These are phyloP conservation scores for Sylvicola cinctus DNA, from an alignment of 2,888 invertebrate genomes.

Conservation along the genomic window DNA sequence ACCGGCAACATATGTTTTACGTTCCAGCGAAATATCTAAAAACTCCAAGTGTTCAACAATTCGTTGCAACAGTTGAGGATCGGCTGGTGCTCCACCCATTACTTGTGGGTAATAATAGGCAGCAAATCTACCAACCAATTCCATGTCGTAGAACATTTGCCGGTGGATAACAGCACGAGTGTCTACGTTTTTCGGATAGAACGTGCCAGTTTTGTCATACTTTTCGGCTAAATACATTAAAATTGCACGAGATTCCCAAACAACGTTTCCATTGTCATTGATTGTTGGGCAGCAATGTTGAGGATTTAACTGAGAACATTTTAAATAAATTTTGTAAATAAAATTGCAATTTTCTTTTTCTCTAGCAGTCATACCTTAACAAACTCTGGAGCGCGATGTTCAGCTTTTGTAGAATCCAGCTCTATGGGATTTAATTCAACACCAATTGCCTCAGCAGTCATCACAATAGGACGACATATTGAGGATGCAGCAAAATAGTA, in stretches of 20 bases:
- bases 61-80: too few relatives aligned
- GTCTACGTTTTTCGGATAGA: slow-evolving; percentile 57
- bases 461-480: slow-evolving; percentile 41
- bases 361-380: slow-evolving; percentile 35
- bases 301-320: slow-evolving; percentile 44
- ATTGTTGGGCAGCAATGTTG: slow-evolving; percentile 71
- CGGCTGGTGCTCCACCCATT: too few relatives aligned
- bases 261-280: slow-evolving; percentile 56
- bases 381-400: slow-evolving; percentile 49
- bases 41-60: too few relatives aligned
- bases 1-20: too few relatives aligned
- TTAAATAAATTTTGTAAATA: too few relatives aligned
- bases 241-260: slow-evolving; percentile 77
- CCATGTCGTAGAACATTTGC: slow-evolving; percentile 59
- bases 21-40: too few relatives aligned
- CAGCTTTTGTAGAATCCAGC: slow-evolving; percentile 36
- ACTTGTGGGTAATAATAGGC: too few relatives aligned
- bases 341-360: too few relatives aligned
- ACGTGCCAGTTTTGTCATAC: slow-evolving; percentile 53
- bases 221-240: slow-evolving; percentile 57
- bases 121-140: slow-evolving; percentile 13
- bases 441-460: slow-evolving; percentile 42
- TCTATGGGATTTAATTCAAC: slow-evolving; percentile 41
- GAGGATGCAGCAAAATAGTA: slow-evolving; percentile 42
- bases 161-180: slow-evolving; percentile 59